A percentile compares a stretch with the other conserved stretches of the same genome.
Conservation (phyloP, 1,140 invertebrate genomes). For the Pseudomyrmex pallidus region DNA sequence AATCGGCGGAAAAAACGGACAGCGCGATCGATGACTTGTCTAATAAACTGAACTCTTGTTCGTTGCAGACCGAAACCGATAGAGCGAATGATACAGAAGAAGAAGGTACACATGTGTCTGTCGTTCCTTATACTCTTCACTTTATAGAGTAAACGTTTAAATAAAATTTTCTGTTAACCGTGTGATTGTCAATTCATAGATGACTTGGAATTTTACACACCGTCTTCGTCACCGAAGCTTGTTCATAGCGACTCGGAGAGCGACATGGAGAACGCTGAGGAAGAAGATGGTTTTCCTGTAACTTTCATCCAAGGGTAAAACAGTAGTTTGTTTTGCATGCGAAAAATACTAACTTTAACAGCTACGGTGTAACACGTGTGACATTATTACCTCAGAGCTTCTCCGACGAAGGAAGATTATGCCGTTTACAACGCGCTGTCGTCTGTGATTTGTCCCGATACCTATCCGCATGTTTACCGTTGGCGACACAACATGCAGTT, state of each 20-base stretch:
- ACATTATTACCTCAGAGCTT: constrained; percentile 52
- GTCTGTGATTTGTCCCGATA: constrained; percentile 84
- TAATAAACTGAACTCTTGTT: constrained; percentile 55
- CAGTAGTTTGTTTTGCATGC: background rate
- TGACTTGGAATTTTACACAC: constrained; percentile 80
- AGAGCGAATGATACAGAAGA: constrained; percentile 38
- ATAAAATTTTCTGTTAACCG: too few relatives aligned
- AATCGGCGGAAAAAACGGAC: constrained; percentile 36
- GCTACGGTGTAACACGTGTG: constrained; percentile 20
- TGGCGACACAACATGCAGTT: constrained; percentile 87
- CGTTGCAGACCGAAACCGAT: constrained; percentile 33
- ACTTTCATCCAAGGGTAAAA: constrained; percentile 85
- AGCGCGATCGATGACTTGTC: constrained; percentile 47
- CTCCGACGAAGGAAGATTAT: constrained; percentile 88
- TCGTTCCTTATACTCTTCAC: too few relatives aligned
- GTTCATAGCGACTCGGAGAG: constrained; percentile 75
- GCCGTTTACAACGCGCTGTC: constrained; percentile 89
- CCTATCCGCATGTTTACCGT: constrained; percentile 89
- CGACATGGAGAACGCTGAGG: constrained; percentile 83
- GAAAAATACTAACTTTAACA: constrained; percentile 33
- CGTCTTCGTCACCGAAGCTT: constrained; percentile 83
- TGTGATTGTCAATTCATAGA: constrained; percentile 35
- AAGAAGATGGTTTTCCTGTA: constrained; percentile 77
- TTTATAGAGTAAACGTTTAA: too few relatives aligned
- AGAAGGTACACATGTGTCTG: too few relatives aligned